These are phyloP conservation scores for Lochmaea capreae DNA, from an alignment of 2,888 invertebrate species.

Conservation along the genomic window DNA sequence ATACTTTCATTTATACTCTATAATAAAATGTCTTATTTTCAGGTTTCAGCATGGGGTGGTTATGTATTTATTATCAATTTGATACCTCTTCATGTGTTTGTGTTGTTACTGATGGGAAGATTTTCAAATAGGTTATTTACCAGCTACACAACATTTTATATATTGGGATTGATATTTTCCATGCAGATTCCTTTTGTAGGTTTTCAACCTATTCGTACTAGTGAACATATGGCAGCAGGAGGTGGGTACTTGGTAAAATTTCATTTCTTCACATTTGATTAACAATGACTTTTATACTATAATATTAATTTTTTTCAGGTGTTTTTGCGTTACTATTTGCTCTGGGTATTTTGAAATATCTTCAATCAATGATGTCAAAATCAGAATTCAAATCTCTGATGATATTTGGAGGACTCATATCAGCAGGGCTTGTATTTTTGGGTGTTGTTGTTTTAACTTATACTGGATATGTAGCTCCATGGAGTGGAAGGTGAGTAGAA, in stretches of 20 bases:
- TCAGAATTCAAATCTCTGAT: conserved; percentile 91
- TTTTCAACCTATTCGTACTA: conserved; percentile 98
- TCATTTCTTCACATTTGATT: background rate
- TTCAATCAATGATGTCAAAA: conserved; percentile 88
- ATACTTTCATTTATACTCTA: too few relatives aligned
- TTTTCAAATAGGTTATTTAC: conserved; percentile 92
- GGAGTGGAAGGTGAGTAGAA: conserved; percentile 79
- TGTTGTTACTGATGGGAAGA: conserved; percentile 92
- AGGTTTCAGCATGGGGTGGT: conserved; percentile 99
- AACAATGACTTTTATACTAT: background rate
- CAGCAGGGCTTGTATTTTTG: conserved; percentile 84
- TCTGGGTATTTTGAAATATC: conserved; percentile 85
- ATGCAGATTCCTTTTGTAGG: conserved; percentile 98
- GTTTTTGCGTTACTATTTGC: conserved; percentile 95
- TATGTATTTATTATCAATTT: conserved; percentile 99
- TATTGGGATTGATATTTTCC: conserved; percentile 92
- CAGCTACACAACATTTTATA: conserved; percentile 97
- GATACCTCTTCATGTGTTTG: conserved; percentile 97
- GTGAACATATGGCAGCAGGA: conserved; percentile 98
- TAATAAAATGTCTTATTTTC: conserved; percentile 50
- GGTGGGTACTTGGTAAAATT: conserved; percentile 11
- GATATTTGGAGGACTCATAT: conserved; percentile 78
- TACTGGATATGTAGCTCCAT: conserved; percentile 94
- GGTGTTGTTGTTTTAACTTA: conserved; percentile 92
- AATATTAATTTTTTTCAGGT: conserved; percentile 69